Evolutionary conservation across 2,888 invertebrate species (phyloP).

Genomic region (Spilarctia lutea): DNA sequence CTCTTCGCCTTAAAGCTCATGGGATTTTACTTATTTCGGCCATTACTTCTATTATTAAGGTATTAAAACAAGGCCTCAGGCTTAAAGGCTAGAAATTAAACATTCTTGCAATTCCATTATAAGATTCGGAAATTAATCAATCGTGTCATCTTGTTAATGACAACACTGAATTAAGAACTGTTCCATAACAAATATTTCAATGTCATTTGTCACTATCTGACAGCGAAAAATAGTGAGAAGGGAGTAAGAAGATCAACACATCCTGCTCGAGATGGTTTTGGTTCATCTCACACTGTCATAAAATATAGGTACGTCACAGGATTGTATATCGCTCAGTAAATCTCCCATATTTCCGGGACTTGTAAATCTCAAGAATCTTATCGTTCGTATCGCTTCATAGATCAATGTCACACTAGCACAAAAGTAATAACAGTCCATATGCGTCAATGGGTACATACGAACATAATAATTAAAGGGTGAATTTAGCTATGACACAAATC

Average conservation of each 20-base stretch:
- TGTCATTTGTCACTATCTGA: neutral
- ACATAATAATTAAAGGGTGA: neutral
- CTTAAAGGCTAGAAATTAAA: neutral
- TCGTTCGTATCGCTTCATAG: neutral
- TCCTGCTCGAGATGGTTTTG: conserved; percentile 8
- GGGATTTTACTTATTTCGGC: neutral
- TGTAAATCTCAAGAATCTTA: conserved; percentile 27
- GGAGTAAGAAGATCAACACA: neutral
- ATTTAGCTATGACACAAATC: conserved; percentile 2
- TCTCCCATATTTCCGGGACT: conserved; percentile 27
- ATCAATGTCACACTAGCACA: neutral
- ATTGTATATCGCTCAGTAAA: conserved; percentile 19
- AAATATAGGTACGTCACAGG: conserved; percentile 8
- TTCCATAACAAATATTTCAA: neutral
- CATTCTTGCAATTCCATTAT: neutral
- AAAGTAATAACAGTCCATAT: conserved; percentile 1
- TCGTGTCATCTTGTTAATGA: neutral
- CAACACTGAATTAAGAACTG: neutral
- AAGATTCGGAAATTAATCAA: neutral
- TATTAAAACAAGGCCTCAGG: neutral
- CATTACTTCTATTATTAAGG: neutral
- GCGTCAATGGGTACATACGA: neutral
- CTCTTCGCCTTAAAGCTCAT: neutral
- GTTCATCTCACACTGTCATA: conserved; percentile 15
- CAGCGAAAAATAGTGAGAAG: too few relatives aligned